phyloP scores from a whole-genome alignment of 2,113 vertebrate species.

The Pluvialis apricaria region DNA sequence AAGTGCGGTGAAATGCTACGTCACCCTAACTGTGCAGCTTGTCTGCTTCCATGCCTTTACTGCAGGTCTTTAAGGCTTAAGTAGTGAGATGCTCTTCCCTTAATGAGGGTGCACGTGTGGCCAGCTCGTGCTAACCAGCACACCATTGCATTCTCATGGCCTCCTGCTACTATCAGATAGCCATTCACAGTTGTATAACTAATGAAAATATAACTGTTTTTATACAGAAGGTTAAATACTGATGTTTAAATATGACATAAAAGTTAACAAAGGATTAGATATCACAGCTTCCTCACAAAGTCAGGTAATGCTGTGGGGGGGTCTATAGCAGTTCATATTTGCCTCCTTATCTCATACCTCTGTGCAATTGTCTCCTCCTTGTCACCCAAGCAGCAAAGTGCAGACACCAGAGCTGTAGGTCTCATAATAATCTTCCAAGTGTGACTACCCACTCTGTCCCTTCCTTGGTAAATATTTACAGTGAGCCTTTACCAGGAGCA shows the following conservation, averaged over 20 bases:
- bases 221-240: not conserved
- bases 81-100: not conserved
- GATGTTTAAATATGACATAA: not conserved
- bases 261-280: not conserved
- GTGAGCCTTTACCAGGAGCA: not conserved
- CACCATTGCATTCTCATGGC: rapidly evolving
- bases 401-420: not conserved
- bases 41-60: not conserved
- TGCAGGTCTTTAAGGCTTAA: not conserved
- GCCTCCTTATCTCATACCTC: not conserved
- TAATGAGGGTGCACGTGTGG: not conserved
- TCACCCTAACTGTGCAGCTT: not conserved
- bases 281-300: not conserved
- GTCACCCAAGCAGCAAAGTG: not conserved
- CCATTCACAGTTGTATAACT: not conserved
- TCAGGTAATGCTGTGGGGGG: not conserved
- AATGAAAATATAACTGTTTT: not conserved
- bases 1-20: not conserved
- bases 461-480: not conserved
- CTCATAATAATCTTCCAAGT: not conserved
- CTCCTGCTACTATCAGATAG: not conserved
- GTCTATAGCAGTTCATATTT: not conserved
- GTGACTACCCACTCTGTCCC: not conserved
- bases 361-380: not conserved
- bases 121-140: not conserved